These are phyloP conservation scores for Scarus forsteni DNA, from an alignment of 2,797 vertebrate genomes.

Conservation along the genomic window DNA sequence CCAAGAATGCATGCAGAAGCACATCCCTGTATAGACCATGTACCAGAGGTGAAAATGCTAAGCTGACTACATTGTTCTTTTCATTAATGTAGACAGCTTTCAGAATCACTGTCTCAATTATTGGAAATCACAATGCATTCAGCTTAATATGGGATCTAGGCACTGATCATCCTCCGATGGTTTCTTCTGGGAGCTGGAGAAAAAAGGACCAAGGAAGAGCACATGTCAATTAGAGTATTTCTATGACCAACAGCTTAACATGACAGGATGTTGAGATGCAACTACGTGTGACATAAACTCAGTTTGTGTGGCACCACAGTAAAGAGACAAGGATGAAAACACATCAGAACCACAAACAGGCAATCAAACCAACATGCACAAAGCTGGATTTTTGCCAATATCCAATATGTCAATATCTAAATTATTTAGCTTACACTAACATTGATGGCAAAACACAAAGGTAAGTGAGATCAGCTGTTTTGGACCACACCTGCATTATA, in stretches of 20 bases:
- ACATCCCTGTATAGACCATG: conserved; percentile 85
- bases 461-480: no score
- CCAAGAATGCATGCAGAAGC: conserved; percentile 88
- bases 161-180: conserved; percentile 88
- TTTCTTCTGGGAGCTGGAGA: conserved; percentile 79
- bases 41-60: conserved; percentile 96
- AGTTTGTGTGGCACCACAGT: no score
- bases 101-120: conserved; percentile 99
- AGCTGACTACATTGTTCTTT: conserved; percentile 99
- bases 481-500: no score
- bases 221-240: conserved; percentile 30
- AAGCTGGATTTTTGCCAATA: no score
- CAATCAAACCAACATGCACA: no score
- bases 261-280: no score
- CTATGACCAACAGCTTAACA: not conserved
- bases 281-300: no score
- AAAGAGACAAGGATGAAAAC: no score
- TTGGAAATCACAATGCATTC: conserved; percentile 99
- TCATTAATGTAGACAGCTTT: conserved; percentile 99
- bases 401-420: no score
- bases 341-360: no score
- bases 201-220: conserved; percentile 56
- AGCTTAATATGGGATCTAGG: conserved; percentile 94
- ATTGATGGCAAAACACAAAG: no score
- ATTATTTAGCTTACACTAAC: no score